phyloP scores from a whole-genome alignment of 1,140 invertebrate species.

The Scaptomyza hsui region DNA sequence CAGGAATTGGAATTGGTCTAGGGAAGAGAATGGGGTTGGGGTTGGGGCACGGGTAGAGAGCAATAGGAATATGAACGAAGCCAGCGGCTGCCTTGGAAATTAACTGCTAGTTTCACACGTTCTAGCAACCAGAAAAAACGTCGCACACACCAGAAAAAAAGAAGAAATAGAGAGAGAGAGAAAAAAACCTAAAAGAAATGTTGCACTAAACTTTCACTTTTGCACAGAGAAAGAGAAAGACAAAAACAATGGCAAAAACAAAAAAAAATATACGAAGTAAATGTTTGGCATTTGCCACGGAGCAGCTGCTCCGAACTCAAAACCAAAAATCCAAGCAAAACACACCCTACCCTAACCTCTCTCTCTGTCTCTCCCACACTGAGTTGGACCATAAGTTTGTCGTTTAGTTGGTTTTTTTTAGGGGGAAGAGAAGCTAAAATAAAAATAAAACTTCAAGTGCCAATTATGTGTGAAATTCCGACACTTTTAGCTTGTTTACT shows the following conservation, averaged over 20 bases:
- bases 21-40: neutral
- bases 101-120: conserved; percentile 79
- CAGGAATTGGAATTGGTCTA: conserved; percentile 30
- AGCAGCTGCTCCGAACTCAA: conserved; percentile 63
- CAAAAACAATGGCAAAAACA: conserved; percentile 41
- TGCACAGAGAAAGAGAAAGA: conserved; percentile 18
- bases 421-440: conserved; percentile 71
- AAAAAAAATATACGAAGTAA: conserved; percentile 32
- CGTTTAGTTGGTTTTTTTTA: conserved; percentile 70
- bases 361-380: conserved; percentile 21
- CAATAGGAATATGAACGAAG: conserved; percentile 43
- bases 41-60: conserved; percentile 2
- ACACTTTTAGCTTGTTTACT: conserved; percentile 80
- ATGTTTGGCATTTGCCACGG: conserved; percentile 42
- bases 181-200: conserved; percentile 65
- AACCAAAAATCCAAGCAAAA: conserved; percentile 17
- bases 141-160: conserved; percentile 10
- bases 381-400: conserved; percentile 75
- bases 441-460: conserved; percentile 82
- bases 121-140: conserved; percentile 56
- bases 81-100: conserved; percentile 64
- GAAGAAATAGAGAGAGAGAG: conserved; percentile 8
- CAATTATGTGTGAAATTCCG: conserved; percentile 81
- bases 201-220: conserved; percentile 79
- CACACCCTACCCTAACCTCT: neutral